Conservation (phyloP, 2,797 vertebrate genomes). For the Premnoplex brunnescens region DNA sequence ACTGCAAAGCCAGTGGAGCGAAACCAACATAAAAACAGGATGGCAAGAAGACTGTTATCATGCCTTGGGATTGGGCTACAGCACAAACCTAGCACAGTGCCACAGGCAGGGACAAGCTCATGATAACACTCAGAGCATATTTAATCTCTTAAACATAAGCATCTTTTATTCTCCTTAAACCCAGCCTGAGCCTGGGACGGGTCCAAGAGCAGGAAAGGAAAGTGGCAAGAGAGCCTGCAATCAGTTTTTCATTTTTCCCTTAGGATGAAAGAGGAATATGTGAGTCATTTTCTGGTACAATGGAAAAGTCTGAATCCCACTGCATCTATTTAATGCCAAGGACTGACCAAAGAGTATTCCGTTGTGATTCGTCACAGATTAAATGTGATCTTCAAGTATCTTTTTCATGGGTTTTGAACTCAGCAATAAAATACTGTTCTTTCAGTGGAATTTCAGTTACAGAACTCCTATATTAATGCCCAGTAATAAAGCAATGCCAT, state of each 20-base stretch:
- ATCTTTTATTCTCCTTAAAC: constrained; percentile 4
- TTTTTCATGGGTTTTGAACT: constrained; percentile 7
- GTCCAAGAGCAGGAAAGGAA: background rate
- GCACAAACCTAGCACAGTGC: background rate
- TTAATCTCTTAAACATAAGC: background rate
- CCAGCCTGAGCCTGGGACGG: background rate
- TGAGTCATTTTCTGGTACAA: constrained; percentile 38
- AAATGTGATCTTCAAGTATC: background rate
- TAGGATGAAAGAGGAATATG: constrained; percentile 16
- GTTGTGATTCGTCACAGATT: constrained; percentile 8
- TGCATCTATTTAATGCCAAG: constrained; percentile 6
- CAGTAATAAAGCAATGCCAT: background rate
- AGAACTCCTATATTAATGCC: background rate
- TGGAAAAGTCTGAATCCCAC: background rate
- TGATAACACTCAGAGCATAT: background rate
- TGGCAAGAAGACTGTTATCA: background rate
- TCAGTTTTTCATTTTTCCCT: constrained; percentile 19
- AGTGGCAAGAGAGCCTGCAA: background rate
- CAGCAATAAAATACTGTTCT: background rate
- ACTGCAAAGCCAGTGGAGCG: background rate
- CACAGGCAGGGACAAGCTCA: background rate
- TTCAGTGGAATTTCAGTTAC: background rate
- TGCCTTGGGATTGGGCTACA: background rate
- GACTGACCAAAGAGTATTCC: background rate
- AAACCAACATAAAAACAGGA: background rate